phyloP scores from a whole-genome alignment of 2,888 invertebrate species.

The Agriotes lineatus region DNA sequence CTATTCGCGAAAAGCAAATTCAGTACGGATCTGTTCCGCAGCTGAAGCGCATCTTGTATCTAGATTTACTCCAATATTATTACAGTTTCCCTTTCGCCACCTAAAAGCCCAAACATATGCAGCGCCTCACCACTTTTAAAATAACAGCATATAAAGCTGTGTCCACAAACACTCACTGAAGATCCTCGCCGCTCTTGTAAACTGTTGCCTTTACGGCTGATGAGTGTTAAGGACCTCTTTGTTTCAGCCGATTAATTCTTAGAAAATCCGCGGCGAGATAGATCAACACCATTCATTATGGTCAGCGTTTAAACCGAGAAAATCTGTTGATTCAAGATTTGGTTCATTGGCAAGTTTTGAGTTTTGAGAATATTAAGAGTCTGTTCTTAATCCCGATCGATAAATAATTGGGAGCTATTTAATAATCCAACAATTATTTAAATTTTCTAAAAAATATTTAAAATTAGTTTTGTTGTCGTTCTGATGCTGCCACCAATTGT shows the following conservation, averaged over 20 bases:
- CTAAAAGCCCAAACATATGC: conserved; percentile 30
- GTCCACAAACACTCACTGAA: conserved; percentile 32
- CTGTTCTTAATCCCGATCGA: too few relatives aligned
- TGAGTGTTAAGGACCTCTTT: conserved; percentile 31
- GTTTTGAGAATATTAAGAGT: too few relatives aligned
- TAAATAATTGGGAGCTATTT: too few relatives aligned
- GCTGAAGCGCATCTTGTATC: conserved; percentile 35
- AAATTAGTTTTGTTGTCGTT: too few relatives aligned
- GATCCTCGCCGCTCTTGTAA: conserved; percentile 25
- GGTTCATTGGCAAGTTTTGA: too few relatives aligned
- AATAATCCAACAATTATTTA: too few relatives aligned
- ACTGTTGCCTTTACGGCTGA: conserved; percentile 29
- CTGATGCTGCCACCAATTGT: too few relatives aligned
- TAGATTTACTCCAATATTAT: conserved; percentile 38
- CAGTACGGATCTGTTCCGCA: neutral
- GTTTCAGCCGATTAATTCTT: conserved; percentile 1
- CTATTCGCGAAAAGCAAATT: too few relatives aligned
- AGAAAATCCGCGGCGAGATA: neutral
- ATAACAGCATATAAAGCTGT: conserved; percentile 36
- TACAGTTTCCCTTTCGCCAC: conserved; percentile 33
- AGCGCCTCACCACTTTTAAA: conserved; percentile 31
- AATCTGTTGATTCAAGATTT: too few relatives aligned
- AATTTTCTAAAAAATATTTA: too few relatives aligned
- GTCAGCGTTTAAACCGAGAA: too few relatives aligned
- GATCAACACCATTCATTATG: too few relatives aligned